phyloP scores from a whole-genome alignment of 1,140 invertebrate species.

The Temnothorax longispinosus region DNA sequence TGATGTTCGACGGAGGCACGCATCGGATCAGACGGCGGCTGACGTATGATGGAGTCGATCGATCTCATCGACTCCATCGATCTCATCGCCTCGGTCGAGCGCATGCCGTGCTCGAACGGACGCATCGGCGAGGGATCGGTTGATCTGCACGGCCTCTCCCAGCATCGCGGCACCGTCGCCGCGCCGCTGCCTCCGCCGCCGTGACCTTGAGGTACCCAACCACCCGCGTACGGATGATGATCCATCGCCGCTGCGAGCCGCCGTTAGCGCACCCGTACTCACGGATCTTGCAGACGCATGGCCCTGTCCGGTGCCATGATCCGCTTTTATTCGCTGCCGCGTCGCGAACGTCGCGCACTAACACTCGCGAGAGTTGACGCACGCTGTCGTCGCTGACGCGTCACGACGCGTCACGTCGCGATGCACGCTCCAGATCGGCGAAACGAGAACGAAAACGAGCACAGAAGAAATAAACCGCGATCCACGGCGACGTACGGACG shows the following conservation, averaged over 20 bases:
- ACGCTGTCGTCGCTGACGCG: neutral
- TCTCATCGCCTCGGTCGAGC: slow-evolving; percentile 82
- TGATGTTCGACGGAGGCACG: slow-evolving; percentile 69
- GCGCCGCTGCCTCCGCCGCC: slow-evolving; percentile 57
- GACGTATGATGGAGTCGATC: slow-evolving; percentile 80
- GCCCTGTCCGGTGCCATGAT: slow-evolving; percentile 81
- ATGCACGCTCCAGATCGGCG: slow-evolving; percentile 22
- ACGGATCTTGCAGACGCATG: slow-evolving; percentile 64
- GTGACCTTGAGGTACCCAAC: slow-evolving; percentile 81
- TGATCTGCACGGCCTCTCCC: slow-evolving; percentile 83
- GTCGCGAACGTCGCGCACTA: slow-evolving; percentile 53
- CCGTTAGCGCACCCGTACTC: slow-evolving; percentile 25
- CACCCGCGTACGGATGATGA: slow-evolving; percentile 81
- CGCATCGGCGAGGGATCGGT: slow-evolving; percentile 84
- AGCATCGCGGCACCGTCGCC: slow-evolving; percentile 78
- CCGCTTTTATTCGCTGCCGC: slow-evolving; percentile 30
- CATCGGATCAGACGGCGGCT: slow-evolving; percentile 70
- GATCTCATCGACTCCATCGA: slow-evolving; percentile 85
- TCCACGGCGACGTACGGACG: neutral
- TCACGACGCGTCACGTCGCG: slow-evolving; percentile 26
- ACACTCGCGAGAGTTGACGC: slow-evolving; percentile 41
- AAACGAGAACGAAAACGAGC: neutral
- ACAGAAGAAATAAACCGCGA: neutral
- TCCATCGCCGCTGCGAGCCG: slow-evolving; percentile 76
- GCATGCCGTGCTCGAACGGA: slow-evolving; percentile 82